Evolutionary conservation across 2,797 vertebrate species (phyloP).

Genomic region (Tachyglossus aculeatus): DNA sequence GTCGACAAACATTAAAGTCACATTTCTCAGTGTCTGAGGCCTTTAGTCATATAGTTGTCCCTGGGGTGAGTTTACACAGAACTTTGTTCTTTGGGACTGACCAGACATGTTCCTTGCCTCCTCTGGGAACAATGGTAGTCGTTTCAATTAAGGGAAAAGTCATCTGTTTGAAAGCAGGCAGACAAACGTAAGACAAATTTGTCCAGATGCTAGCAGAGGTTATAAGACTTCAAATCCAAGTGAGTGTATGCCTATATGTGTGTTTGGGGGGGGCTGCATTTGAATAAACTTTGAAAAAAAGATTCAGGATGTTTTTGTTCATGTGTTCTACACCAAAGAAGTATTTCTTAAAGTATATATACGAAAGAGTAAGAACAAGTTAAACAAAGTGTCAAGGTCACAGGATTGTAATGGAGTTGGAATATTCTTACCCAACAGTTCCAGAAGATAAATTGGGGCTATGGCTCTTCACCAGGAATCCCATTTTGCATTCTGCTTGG

Average conservation of each 20-base stretch:
- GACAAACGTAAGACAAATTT: slow-evolving; percentile 33
- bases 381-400: slow-evolving; percentile 40
- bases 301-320: background rate
- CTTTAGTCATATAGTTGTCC: slow-evolving; percentile 17
- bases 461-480: slow-evolving; percentile 38
- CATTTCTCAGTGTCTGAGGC: background rate
- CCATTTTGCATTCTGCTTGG: slow-evolving; percentile 37
- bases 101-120: slow-evolving; percentile 36
- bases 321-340: slow-evolving; percentile 25
- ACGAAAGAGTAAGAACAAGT: slow-evolving; percentile 35
- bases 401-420: slow-evolving; percentile 23
- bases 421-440: slow-evolving; percentile 40
- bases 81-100: slow-evolving; percentile 47
- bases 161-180: slow-evolving; percentile 53
- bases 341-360: slow-evolving; percentile 22
- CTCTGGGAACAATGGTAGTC: slow-evolving; percentile 52
- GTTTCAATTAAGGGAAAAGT: slow-evolving; percentile 49
- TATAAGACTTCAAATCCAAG: slow-evolving; percentile 34
- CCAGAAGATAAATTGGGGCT: slow-evolving; percentile 43
- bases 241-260: background rate
- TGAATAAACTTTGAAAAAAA: slow-evolving; percentile 33
- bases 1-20: no score
- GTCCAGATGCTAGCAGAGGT: slow-evolving; percentile 58
- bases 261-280: background rate
- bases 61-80: slow-evolving; percentile 27